phyloP scores from a whole-genome alignment of 2,113 vertebrate species.

The Leucopsar rothschildi region DNA sequence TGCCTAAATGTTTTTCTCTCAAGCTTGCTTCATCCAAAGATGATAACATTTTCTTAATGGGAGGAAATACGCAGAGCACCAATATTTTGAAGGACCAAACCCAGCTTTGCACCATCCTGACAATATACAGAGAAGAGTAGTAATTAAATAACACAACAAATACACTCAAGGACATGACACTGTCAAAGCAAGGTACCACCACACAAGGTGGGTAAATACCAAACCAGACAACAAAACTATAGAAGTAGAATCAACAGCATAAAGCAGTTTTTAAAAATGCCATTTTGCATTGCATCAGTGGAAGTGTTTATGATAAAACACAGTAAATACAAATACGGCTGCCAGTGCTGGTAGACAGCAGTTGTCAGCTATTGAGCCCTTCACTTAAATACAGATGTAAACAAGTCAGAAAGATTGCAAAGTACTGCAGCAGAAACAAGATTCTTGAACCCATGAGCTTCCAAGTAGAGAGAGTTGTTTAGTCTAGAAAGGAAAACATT shows the following conservation, averaged over 20 bases:
- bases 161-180: not conserved
- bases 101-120: not conserved
- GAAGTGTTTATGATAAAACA: not conserved
- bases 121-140: not conserved
- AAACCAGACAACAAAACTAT: not conserved
- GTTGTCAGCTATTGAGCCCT: not conserved
- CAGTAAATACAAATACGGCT: not conserved
- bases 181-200: not conserved
- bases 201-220: not conserved
- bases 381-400: not conserved
- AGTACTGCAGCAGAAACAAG: not conserved
- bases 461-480: slow-evolving; percentile 4
- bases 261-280: not conserved
- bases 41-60: not conserved
- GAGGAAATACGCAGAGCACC: not conserved
- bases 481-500: slow-evolving; percentile 18
- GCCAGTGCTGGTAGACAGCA: not conserved
- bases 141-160: not conserved
- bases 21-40: not conserved
- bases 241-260: not conserved
- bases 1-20: not conserved
- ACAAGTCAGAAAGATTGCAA: not conserved
- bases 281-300: not conserved
- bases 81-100: not conserved
- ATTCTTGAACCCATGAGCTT: not conserved